Evolutionary conservation across 2,888 invertebrate genomes (phyloP).

Genomic region (Hydroisotoma schaefferi): DNA sequence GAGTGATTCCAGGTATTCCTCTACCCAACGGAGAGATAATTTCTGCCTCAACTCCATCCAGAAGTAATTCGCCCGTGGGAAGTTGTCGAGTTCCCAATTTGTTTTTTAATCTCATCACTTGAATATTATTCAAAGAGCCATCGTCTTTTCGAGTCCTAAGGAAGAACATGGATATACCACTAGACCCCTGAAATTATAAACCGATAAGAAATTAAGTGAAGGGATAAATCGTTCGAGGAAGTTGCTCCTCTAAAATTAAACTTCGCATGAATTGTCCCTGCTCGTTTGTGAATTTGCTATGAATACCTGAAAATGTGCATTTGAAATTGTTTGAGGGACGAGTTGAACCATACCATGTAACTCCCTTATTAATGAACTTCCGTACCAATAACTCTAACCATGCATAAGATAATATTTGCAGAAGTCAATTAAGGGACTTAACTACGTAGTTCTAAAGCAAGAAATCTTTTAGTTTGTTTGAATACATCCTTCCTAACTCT

Average conservation of each 20-base stretch:
- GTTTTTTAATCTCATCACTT: constrained; percentile 57
- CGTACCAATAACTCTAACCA: too few relatives aligned
- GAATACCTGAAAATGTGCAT: too few relatives aligned
- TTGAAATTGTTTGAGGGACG: too few relatives aligned
- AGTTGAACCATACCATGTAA: too few relatives aligned
- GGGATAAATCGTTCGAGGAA: not conserved
- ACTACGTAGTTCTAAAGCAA: too few relatives aligned
- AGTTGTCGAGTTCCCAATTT: constrained; percentile 59
- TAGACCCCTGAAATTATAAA: constrained; percentile 52
- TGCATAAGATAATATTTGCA: too few relatives aligned
- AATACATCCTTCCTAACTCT: too few relatives aligned
- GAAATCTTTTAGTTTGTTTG: too few relatives aligned
- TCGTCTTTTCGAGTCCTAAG: constrained; percentile 53
- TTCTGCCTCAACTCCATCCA: constrained; percentile 55
- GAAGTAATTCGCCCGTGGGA: constrained; percentile 59
- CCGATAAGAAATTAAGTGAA: not conserved
- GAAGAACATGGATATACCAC: constrained; percentile 57
- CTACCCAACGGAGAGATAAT: constrained; percentile 55
- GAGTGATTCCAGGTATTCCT: constrained; percentile 56
- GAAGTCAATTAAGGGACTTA: too few relatives aligned
- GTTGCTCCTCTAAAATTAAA: not conserved
- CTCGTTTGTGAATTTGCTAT: not conserved
- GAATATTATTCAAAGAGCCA: constrained; percentile 55
- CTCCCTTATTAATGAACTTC: too few relatives aligned
- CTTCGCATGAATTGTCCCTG: not conserved